These are phyloP conservation scores for Motacilla alba DNA, from an alignment of 2,113 vertebrate genomes.

Conservation along the genomic window DNA sequence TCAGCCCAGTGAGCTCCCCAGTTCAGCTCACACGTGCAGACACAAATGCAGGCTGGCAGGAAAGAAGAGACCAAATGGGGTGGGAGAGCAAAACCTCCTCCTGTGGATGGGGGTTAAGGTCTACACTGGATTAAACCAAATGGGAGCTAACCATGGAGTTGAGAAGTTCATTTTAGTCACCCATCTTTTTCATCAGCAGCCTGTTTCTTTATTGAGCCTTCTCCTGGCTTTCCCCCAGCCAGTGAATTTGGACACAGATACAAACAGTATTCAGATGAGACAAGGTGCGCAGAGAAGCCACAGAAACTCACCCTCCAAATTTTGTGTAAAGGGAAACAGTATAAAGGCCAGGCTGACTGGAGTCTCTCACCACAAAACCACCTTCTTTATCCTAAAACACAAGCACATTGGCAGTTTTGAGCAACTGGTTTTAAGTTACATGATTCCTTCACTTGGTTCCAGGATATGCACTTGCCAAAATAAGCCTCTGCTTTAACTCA, in stretches of 20 bases:
- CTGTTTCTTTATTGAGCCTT: neutral
- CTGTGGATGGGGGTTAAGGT: neutral
- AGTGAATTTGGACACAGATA: neutral
- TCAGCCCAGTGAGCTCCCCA: neutral
- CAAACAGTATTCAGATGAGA: neutral
- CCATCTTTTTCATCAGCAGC: neutral
- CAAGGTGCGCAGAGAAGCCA: neutral
- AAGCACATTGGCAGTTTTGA: neutral
- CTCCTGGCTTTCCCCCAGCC: neutral
- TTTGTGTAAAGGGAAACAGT: constrained; percentile 91
- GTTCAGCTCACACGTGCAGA: accelerated
- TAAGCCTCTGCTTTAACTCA: neutral
- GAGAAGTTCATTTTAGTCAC: neutral
- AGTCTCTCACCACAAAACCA: constrained; percentile 91
- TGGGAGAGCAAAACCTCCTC: neutral
- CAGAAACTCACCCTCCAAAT: constrained; percentile 81
- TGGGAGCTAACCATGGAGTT: neutral
- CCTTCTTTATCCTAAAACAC: constrained; percentile 92
- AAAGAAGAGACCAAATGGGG: neutral
- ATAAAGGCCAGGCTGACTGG: constrained; percentile 85
- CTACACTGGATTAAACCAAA: neutral
- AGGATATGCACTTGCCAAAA: neutral
- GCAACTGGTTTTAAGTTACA: neutral
- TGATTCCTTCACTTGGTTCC: neutral
- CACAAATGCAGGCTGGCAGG: neutral